Evolutionary conservation across 2,113 vertebrate genomes (phyloP).

Genomic region (Odobenus rosmarus): DNA sequence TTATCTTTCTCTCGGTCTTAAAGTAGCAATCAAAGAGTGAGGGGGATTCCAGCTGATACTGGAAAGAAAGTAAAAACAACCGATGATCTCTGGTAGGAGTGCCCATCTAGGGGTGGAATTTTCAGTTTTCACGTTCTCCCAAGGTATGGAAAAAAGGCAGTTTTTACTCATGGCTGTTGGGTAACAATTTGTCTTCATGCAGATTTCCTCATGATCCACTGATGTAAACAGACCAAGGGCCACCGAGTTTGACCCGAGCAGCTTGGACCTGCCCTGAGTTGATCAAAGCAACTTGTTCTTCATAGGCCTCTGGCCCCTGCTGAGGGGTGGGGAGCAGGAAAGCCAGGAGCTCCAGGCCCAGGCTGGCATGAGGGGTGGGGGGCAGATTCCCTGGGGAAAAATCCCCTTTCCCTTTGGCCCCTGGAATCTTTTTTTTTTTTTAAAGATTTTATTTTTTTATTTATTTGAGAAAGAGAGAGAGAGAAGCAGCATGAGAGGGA

Average conservation of each 20-base stretch:
- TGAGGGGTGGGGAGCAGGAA: not conserved
- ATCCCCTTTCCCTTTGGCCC: not conserved
- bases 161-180: not conserved
- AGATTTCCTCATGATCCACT: not conserved
- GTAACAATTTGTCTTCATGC: not conserved
- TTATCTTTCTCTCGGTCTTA: not conserved
- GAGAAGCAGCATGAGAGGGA: no score
- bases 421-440: not conserved
- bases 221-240: not conserved
- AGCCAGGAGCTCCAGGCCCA: not conserved
- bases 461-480: no score
- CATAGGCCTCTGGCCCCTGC: not conserved
- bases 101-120: not conserved
- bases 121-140: not conserved
- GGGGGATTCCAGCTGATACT: not conserved
- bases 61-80: not conserved
- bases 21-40: not conserved
- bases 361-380: no score
- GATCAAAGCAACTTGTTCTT: not conserved
- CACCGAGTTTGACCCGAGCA: not conserved
- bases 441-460: no score
- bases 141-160: not conserved
- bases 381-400: not conserved
- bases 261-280: not conserved
- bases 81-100: not conserved